Evolutionary conservation across 2,797 vertebrate genomes (phyloP), one percentile per base, ranked within the genome.

Genomic region (Catamblyrhynchus diadema): DNA sequence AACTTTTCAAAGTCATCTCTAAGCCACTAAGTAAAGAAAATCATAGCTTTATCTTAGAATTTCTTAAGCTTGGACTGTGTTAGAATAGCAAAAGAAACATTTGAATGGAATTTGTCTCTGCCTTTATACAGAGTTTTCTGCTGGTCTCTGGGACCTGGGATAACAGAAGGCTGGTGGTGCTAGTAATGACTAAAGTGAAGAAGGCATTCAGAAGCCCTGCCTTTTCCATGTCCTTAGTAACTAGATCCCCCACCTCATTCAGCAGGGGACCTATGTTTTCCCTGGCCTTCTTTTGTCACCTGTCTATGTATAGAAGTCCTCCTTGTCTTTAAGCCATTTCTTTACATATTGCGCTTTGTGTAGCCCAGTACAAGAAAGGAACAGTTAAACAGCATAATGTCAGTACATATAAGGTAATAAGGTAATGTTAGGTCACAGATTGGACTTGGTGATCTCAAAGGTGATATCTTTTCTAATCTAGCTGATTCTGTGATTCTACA

Each of bases 101-200:
- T 47, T 28, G 27, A 33, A 47, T 75, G 23, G 39, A 79, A 10
- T 70, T 69, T 62, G n/a, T 39, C 21, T 78, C 73, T 66, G 2
- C 64, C 30, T 70, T 61, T 28, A 27, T 13, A 19, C 25, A 47
- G 10, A 41, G 25, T 41, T 70, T 86, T 54, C 9, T 0, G 0
- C n/a, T 39, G 20, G 20, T 48, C 47, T 24, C 33, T 69, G 47
- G 24, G 15, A 35, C 25, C 4, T 62, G 48, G 35, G 10, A 19
- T 70, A 27, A 19, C 12, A 62, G 48, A 35, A 41, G 22, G 18
- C 14, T 54, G 56, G 12, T 35, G 32, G 22, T 54, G 56, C 18
- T 61, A 19, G 17, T 14, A 14, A 30, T 39, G 64, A 15, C 25
- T 54, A 3, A 86, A 61, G 33, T 33, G 50, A 78, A 22, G 48